Base-by-base conservation (phyloP, 2,888 invertebrate genomes). In the Bembecia ichneumoniformis region DNA sequence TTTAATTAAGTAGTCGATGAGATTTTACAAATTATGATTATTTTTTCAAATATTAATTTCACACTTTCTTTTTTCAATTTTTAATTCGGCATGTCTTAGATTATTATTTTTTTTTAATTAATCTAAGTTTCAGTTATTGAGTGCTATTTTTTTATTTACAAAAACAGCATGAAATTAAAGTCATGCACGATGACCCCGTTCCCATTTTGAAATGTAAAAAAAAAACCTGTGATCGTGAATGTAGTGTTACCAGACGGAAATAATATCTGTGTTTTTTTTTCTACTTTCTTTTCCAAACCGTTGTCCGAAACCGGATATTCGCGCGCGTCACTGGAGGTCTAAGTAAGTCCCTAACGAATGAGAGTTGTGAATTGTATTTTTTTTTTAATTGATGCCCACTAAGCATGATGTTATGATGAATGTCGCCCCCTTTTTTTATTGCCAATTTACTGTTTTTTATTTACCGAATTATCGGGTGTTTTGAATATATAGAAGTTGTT, bases 301-400 rank as follows among this genome's bases (percentile, higher is more conserved):
- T 84, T 84, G 87, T 87, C 86, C 86, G 83, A 71, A 68, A 76
- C 77, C 84, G 87, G 87, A 82, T 81, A 67, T 69, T 81, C 74
- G 77, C 78, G 73, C 86, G 84, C 71, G 72, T 84, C 65, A 66
- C 68, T 86, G 87, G 87, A 87, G 87, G 87, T 79, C 68, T 87
- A 64, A 87, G 87, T 87, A 87, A 87, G 87, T 87, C 44, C 44
- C 44, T 3, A 4, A 17, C 14, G 15, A 16, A 7, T 44, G 44
- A 40, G 14, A 13, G 14, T 13, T 36, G 36, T 36, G 13, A n/a
- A 36, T n/a, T 36, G n/a, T 36, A 2, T 40, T 44, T 15, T 13
- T 43, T 43, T 43, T 44, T 7, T 16, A 28, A 28, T 9, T 16
- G 15, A 14, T 15, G 10, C 17, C 44, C 11, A 47, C 46, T 56